Conservation (phyloP, 1,140 invertebrate genomes). For the Babylonia areolata region DNA sequence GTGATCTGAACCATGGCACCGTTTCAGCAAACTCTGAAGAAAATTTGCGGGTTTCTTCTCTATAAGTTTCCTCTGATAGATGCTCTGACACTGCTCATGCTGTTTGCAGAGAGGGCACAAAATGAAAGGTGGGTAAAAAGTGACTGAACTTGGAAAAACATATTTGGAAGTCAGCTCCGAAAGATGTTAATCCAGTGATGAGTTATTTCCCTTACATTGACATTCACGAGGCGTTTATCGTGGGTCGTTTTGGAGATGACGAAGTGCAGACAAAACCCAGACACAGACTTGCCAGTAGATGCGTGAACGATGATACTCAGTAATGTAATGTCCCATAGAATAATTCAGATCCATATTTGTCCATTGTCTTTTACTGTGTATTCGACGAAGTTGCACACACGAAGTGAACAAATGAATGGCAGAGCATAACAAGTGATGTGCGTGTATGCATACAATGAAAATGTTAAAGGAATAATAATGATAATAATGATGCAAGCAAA, state of each 20-base stretch:
- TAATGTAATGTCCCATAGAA: no score
- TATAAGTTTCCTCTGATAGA: constrained; percentile 50
- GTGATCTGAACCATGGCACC: constrained; percentile 44
- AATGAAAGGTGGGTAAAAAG: constrained; percentile 45
- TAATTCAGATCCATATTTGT: no score
- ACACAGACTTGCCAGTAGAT: no score
- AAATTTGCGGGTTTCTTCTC: constrained; percentile 34
- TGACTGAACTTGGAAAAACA: neutral
- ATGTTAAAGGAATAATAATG: no score
- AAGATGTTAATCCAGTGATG: neutral
- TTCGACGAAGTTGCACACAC: no score
- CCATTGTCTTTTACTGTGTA: no score
- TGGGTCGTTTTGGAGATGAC: neutral
- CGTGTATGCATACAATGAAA: no score
- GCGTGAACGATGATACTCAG: no score
- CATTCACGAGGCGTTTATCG: neutral
- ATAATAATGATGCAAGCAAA: no score
- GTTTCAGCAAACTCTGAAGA: neutral
- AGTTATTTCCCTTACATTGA: neutral
- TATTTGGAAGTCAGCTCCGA: neutral
- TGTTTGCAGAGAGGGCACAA: constrained; percentile 49
- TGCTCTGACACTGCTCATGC: constrained; percentile 51
- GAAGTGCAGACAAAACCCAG: no score
- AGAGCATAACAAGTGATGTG: no score
- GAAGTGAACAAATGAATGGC: no score